Conservation (phyloP, 1,140 invertebrate species). For the Papilio aristodemus region DNA sequence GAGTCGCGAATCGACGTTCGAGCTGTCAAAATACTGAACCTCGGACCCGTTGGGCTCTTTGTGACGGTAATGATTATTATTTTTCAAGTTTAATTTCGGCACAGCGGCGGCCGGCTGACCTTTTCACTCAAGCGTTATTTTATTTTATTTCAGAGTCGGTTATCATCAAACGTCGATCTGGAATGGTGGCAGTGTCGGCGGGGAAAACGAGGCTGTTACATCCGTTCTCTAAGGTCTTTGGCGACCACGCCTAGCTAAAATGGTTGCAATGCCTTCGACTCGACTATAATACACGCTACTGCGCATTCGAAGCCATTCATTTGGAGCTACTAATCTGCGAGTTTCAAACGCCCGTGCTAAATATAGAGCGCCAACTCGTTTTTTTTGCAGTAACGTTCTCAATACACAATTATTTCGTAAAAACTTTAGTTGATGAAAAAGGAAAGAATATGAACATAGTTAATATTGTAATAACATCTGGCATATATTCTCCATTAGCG, state of each 20-base stretch:
- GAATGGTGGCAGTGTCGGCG: slow-evolving; percentile 55
- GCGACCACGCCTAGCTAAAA: slow-evolving; percentile 70
- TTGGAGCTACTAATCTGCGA: slow-evolving; percentile 50
- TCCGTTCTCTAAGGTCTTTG: slow-evolving; percentile 72
- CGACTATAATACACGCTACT: slow-evolving; percentile 62
- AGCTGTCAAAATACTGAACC: slow-evolving; percentile 55
- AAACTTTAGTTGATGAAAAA: slow-evolving; percentile 30
- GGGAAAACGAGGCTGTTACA: slow-evolving; percentile 67
- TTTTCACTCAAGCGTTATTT: slow-evolving; percentile 68
- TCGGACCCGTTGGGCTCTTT: slow-evolving; percentile 53
- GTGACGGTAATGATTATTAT: slow-evolving; percentile 69
- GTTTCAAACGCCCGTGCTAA: slow-evolving; percentile 43
- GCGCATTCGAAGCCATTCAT: slow-evolving; percentile 57
- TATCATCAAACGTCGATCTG: slow-evolving; percentile 73
- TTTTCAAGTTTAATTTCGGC: slow-evolving; percentile 67
- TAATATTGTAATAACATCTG: slow-evolving; percentile 23
- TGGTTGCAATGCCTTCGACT: slow-evolving; percentile 57
- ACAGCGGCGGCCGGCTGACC: slow-evolving; percentile 62
- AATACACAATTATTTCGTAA: slow-evolving; percentile 21
- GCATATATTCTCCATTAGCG: slow-evolving; percentile 27
- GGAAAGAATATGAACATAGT: slow-evolving; percentile 26
- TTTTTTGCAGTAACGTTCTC: slow-evolving; percentile 14
- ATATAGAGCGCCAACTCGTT: slow-evolving; percentile 38
- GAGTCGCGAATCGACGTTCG: slow-evolving; percentile 51
- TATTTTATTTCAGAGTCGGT: slow-evolving; percentile 63